These are phyloP conservation scores for Porphyrio hochstetteri DNA, from an alignment of 2,113 vertebrate species.

Conservation along the genomic window DNA sequence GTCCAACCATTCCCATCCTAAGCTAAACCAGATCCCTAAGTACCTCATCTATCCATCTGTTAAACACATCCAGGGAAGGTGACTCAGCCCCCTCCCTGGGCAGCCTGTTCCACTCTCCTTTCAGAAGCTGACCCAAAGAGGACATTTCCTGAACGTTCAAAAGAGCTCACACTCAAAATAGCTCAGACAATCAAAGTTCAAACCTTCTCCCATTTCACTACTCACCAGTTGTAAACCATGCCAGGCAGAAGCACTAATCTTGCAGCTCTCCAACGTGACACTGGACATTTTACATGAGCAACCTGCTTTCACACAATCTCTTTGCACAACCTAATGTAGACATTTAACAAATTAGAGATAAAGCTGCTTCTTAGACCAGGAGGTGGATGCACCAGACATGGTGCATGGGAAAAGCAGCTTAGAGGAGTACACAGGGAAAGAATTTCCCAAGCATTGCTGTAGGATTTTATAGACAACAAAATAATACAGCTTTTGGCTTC, in stretches of 20 bases:
- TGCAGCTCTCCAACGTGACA: neutral
- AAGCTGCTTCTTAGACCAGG: neutral
- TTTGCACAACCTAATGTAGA: accelerated
- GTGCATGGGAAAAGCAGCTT: neutral
- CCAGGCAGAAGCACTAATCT: neutral
- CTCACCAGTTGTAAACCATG: neutral
- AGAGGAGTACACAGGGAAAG: neutral
- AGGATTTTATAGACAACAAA: neutral
- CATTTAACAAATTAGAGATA: neutral
- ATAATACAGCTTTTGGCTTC: neutral
- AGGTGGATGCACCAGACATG: neutral
- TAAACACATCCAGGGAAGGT: too few species aligned
- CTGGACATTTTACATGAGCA: neutral
- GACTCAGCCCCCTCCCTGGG: too few species aligned
- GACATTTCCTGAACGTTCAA: neutral
- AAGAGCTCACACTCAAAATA: neutral
- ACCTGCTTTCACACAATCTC: neutral
- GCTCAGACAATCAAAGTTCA: neutral
- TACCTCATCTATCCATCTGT: too few species aligned
- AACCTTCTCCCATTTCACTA: neutral
- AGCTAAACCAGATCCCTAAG: too few species aligned
- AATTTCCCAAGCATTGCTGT: neutral
- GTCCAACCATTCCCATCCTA: too few species aligned
- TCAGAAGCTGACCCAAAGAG: neutral
- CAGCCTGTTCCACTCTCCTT: neutral